Evolutionary conservation across 2,113 vertebrate species (phyloP), one percentile per base, ranked within the genome.

Genomic region (Istiophorus platypterus): DNA sequence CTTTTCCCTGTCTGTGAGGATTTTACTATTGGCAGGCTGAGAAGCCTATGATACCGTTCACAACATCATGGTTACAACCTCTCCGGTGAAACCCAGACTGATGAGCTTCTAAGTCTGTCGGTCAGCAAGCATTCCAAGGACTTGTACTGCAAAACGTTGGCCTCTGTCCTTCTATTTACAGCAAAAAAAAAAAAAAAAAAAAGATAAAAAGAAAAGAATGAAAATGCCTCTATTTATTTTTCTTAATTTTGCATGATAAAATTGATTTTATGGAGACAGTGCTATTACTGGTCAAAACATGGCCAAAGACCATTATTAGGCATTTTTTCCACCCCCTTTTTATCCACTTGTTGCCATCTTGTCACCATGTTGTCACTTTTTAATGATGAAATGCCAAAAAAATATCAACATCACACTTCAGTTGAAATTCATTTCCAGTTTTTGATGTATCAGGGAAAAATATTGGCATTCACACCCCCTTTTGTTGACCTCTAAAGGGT

Each of bases 1-100:
- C 27, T 41, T 72, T 70, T 64, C 11, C 39, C 29, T 58, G 59
- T 77, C n/a, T 24, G 63, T 65, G 66, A 70, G 22, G 47, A 26
- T 52, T 65, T 12, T 26, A 56, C 64, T 69, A 22, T 12, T 31
- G 54, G 54, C 54, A 56, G 37, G 11, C 39, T 39, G 11, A 29
- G 37, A 39, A 77, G 17, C 8, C 34, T 41, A 12, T 24, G 27
- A 62, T 18, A 63, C 15, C 12, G 1, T 82, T 79, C 56, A 51
- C 24, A 73, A 61, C 74, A 66, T 42, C n/a, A 63, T n/a, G 15
- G 39, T 26, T 1, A 17, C 18, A 27, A 37, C 6, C 42, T 29
- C 11, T 27, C 18, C 52, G 57, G 24, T 31, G 22, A 72, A 49
- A 59, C 10, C 15, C 34, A 54, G 61, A 67, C 29, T 34, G 39